Percentiles rank a stretch among this genome's conserved stretches.
Conservation (phyloP, 1,140 invertebrate species). For the Papilio helenus region DNA sequence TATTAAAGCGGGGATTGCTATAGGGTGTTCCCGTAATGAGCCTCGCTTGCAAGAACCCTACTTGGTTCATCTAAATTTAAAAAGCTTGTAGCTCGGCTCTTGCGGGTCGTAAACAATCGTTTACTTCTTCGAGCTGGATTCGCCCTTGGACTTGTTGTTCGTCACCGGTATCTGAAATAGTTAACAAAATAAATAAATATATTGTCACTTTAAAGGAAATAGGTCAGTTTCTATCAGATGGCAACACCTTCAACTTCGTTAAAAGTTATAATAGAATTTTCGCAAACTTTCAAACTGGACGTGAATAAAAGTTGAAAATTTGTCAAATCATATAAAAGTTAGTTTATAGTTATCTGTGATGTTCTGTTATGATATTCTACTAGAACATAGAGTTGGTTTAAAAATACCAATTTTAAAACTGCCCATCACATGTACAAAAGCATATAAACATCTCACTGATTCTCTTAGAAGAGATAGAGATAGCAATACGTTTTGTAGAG, state of each 20-base stretch:
- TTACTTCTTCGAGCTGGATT: constrained; percentile 57
- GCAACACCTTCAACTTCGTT: neutral
- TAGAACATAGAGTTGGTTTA: too few relatives aligned
- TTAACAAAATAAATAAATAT: neutral
- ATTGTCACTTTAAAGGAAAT: neutral
- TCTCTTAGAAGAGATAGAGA: too few relatives aligned
- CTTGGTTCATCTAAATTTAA: constrained; percentile 21
- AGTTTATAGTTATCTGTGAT: neutral
- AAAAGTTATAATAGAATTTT: neutral
- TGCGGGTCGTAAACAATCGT: constrained; percentile 32
- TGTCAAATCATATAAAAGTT: neutral
- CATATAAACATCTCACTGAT: too few relatives aligned
- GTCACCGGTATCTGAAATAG: constrained; percentile 65
- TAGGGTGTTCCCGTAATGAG: neutral
- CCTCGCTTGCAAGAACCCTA: neutral
- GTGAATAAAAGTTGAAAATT: neutral
- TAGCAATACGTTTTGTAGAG: too few relatives aligned
- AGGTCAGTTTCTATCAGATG: neutral
- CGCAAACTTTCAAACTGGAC: neutral
- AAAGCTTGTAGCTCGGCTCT: constrained; percentile 27
- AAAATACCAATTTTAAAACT: too few relatives aligned
- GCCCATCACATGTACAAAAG: too few relatives aligned
- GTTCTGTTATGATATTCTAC: neutral
- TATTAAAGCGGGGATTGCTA: neutral
- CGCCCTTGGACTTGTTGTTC: constrained; percentile 49